Conservation (phyloP, 2,113 vertebrate genomes). For the Pungitius pungitius region DNA sequence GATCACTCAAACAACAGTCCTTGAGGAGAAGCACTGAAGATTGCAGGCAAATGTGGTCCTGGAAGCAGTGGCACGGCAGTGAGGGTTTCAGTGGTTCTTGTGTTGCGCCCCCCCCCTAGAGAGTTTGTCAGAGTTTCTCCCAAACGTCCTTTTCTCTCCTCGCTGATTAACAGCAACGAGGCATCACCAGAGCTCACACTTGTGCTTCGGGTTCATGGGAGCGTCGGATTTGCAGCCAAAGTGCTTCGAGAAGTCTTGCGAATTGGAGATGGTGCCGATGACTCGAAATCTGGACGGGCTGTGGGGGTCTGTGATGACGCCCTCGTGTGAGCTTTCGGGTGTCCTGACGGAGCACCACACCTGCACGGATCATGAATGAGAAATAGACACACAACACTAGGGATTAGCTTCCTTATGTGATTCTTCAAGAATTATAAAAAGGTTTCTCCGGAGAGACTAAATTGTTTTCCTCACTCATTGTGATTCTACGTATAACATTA, state of each 20-base stretch:
- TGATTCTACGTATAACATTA: neutral
- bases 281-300: conserved; percentile 94
- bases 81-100: conserved; percentile 52
- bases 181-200: conserved; percentile 95
- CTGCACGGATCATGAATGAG: conserved; percentile 68
- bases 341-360: conserved; percentile 97
- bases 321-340: conserved; percentile 93
- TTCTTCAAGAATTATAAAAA: neutral
- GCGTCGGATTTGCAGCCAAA: conserved; percentile 86
- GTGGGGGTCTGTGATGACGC: conserved; percentile 94
- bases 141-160: conserved; percentile 4
- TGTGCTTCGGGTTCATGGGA: conserved; percentile 92
- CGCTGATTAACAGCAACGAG: neutral
- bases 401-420: neutral
- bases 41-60: conserved; percentile 34
- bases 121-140: conserved; percentile 21
- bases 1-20: conserved; percentile 18
- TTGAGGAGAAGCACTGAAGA: conserved; percentile 20
- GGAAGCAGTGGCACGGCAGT: conserved; percentile 45
- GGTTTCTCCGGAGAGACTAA: neutral
- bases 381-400: neutral
- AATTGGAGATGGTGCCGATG: conserved; percentile 94
- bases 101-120: conserved; percentile 16
- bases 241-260: conserved; percentile 89
- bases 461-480: neutral